Base-by-base conservation (phyloP, 2,797 vertebrate species). In the Pyrrhura leucotis region DNA sequence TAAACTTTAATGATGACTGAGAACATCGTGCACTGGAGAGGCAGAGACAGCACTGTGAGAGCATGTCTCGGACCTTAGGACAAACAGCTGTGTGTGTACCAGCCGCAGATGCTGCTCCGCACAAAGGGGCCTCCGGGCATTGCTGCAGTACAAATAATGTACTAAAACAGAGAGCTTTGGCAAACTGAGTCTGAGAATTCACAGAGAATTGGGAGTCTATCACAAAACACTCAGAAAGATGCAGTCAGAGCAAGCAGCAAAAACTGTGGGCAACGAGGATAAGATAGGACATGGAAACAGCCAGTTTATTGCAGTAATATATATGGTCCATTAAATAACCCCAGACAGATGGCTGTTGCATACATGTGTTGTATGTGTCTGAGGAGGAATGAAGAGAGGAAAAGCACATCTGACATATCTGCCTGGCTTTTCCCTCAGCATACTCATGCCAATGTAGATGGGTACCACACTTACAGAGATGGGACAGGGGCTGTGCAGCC, bases 1-100 rank as follows among this genome's bases (percentile, higher is more conserved):
- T 96, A 95, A 80, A 56, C 14, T 90, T 67, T 71, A 94, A 33
- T 1, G 67, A 77, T 31, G 79, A 33, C n/a, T 95, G 83, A 81
- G 94, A 96, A 96, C 78, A 71, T 59, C 12, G 1, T 63, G 71
- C 8, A 2, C 81, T 1, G 0, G 61, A 95, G 76, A 69, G 33
- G 44, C 48, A 71, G 72, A 26, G 69, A 72, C 4, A 1, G 51
- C 69, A 8, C 69, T 54, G 45, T 90, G 94, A 37, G 82, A 92
- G 50, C 7, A 12, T 1, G 0, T 76, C 90, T 86, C 4, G n/a
- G 85, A 93, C 88, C 65, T 90, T 20, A 59, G 91, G 89, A 96
- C 59, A 92, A 91, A 83, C 76, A 93, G 62, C 79, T 86, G 87
- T 0, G 0, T 77, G n/a, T 45, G 48, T 40, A 87, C 91, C 91